Conservation (phyloP, 2,113 vertebrate species). For the Phalacrocorax aristotelis region DNA sequence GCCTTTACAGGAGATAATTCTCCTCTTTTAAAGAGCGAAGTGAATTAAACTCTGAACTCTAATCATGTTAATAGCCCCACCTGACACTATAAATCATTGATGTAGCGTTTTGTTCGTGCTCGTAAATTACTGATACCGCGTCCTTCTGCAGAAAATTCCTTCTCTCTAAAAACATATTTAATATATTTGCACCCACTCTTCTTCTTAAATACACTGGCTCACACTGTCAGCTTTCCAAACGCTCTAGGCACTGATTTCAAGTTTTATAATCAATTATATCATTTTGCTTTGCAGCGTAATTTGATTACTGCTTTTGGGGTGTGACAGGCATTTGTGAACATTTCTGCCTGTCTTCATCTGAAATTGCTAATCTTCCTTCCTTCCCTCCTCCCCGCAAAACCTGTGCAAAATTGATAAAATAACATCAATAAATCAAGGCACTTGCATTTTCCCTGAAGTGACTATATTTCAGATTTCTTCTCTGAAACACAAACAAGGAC, state of each 20-base stretch:
- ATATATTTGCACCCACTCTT: neutral
- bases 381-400: neutral
- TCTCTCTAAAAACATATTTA: conserved; percentile 30
- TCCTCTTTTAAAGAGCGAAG: conserved; percentile 8
- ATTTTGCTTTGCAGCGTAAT: neutral
- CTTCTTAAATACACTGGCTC: neutral
- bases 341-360: conserved; percentile 38
- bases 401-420: conserved; percentile 62
- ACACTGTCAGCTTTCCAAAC: neutral
- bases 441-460: conserved; percentile 31
- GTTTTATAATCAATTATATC: conserved; percentile 58
- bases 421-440: conserved; percentile 61
- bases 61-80: neutral
- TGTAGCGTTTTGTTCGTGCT: neutral
- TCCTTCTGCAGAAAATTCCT: neutral
- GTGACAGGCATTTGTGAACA: conserved; percentile 39
- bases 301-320: conserved; percentile 51
- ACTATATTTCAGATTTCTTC: conserved; percentile 42
- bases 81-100: conserved; percentile 37
- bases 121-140: conserved; percentile 1
- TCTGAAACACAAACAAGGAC: conserved; percentile 62
- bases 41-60: conserved; percentile 46
- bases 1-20: neutral
- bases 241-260: conserved; percentile 34
- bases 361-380: conserved; percentile 46